A percentile compares a stretch with the other conserved stretches of the same genome.
These are phyloP conservation scores for Chloromyia formosa DNA, from an alignment of 2,888 invertebrate species.

Conservation along the genomic window DNA sequence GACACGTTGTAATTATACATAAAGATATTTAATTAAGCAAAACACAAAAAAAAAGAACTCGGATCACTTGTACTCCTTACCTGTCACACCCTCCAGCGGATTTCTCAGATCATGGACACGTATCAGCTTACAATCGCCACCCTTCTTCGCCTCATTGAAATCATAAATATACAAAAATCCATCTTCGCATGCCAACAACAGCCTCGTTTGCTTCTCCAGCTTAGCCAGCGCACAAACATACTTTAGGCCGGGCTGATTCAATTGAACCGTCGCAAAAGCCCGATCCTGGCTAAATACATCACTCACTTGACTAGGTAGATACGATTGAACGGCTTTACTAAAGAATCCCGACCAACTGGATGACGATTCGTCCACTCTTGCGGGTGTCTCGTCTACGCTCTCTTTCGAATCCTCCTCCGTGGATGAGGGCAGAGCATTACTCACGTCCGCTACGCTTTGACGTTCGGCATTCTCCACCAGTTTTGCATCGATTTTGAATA, in stretches of 20 bases:
- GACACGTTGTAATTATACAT: no score
- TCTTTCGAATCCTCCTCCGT: conserved; percentile 46
- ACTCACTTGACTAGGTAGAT: conserved; percentile 61
- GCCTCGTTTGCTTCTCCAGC: conserved; percentile 59
- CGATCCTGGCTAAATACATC: conserved; percentile 63
- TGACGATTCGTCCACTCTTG: conserved; percentile 33
- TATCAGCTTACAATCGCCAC: conserved; percentile 60
- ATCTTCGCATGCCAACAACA: conserved; percentile 63
- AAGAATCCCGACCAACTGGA: conserved; percentile 60
- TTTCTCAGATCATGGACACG: conserved; percentile 62
- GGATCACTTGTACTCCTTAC: conserved; percentile 39
- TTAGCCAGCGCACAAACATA: conserved; percentile 61
- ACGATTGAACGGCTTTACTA: conserved; percentile 61
- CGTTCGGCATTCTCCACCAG: conserved; percentile 59
- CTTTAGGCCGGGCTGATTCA: conserved; percentile 60
- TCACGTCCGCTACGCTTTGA: conserved; percentile 45
- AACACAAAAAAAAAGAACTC: background rate
- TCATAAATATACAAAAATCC: conserved; percentile 63
- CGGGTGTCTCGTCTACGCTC: conserved; percentile 12
- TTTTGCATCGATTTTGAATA: conserved; percentile 61
- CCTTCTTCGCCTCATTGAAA: conserved; percentile 59
- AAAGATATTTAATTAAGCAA: no score
- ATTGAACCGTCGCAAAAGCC: conserved; percentile 61
- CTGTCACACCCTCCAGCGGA: conserved; percentile 60
- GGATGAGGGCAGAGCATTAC: conserved; percentile 24